Evolutionary conservation across 2,113 vertebrate species (phyloP), one percentile per base, ranked within the genome.

Genomic region (Pristiophorus japonicus): DNA sequence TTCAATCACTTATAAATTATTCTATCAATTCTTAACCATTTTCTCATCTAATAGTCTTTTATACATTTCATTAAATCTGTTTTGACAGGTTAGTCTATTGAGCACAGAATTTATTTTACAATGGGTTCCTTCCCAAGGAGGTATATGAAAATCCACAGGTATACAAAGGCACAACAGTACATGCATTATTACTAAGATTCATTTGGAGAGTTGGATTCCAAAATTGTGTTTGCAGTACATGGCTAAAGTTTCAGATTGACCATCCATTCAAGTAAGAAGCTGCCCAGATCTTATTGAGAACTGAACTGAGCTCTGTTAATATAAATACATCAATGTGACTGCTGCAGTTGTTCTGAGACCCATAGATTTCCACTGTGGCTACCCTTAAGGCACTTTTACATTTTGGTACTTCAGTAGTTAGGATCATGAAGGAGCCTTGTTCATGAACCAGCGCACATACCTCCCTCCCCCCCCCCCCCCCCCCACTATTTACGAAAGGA

Each of bases 311-410:
- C 55, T 91, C 88, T 92, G n/a, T n/a, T 51, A 51, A 51, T 51
- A 22, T 92, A n/a, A 92, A 92, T 92, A 88, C 12, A 38, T 92
- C 62, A 38, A 63, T 63, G 20, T 22, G 88, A 65, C 55, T 42
- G 88, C 88, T 65, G 88, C 55, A 92, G n/a, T 92, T 65, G 59
- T 62, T 42, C 88, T 65, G 18, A 92, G 30, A 92, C 59, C 88
- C 88, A 92, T 65, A 16, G n/a, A 92, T n/a, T 92, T 92, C 88
- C 59, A 92, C n/a, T 92, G 88, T 63, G 88, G 88, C 88, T 92
- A 92, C 88, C 88, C 88, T 92, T 92, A 92, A 65, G 88, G 59
- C 88, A 92, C 88, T 92, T 92, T 63, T 92, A 92, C 88, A 92
- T 20, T 91, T 92, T 92, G 88, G 88, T 59, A 92, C 88, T 42